Evolutionary conservation across 2,888 invertebrate genomes (phyloP).

Genomic region (Arenicola marina): DNA sequence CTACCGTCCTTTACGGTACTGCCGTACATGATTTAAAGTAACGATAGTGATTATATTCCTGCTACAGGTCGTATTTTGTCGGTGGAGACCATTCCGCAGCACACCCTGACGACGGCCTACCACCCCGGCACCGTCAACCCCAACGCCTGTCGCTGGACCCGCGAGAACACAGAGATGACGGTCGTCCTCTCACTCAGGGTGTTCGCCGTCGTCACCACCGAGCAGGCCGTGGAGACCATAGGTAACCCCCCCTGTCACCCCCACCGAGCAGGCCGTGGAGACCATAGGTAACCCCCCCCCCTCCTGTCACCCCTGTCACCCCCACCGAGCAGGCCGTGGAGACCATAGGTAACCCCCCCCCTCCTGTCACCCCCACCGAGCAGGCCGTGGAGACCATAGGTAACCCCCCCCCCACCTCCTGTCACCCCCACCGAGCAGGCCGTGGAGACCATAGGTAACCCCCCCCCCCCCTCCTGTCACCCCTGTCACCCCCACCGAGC

Average conservation of each 20-base stretch:
- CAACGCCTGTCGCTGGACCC: conserved; percentile 22
- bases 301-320: too few relatives aligned
- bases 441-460: too few relatives aligned
- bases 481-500: too few relatives aligned
- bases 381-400: too few relatives aligned
- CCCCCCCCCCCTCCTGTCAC: too few relatives aligned
- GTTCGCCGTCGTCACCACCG: background rate
- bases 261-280: background rate
- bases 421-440: too few relatives aligned
- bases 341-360: too few relatives aligned
- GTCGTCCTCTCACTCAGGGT: conserved; percentile 3
- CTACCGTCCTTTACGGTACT: too few relatives aligned
- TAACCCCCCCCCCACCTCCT: too few relatives aligned
- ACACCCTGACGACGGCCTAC: background rate
- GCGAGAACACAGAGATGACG: background rate
- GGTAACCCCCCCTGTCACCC: background rate
- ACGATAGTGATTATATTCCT: background rate
- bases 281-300: conserved; percentile 3
- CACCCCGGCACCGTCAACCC: conserved; percentile 12
- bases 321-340: background rate
- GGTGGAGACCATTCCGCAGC: conserved; percentile 15
- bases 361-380: too few relatives aligned
- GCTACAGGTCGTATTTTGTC: conserved; percentile 20
- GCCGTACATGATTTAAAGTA: too few relatives aligned
- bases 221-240: background rate